Base-by-base conservation (phyloP, 2,113 vertebrate species). In the Trichomycterus rosablanca region DNA sequence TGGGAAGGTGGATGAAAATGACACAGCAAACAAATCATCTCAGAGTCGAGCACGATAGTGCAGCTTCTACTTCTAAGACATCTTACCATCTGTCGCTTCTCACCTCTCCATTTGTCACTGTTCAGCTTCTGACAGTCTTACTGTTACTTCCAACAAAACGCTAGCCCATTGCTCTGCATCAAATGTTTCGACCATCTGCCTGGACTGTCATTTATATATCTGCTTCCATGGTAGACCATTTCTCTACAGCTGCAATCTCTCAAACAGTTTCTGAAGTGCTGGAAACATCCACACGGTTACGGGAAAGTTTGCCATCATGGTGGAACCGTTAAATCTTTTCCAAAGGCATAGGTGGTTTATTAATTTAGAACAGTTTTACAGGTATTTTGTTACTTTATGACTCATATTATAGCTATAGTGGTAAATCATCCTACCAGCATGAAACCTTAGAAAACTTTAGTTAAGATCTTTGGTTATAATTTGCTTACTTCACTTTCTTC, bases 131-230 rank as follows among this genome's bases (percentile, higher is more conserved):
- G 50, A 26, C 19, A 59, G 32, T 44, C 53, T 46, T 28, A 28
- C 44, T 52, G 45, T 44, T 42, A 37, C 35, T 28, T 51, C 37
- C 28, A 46, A 48, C 26, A 43, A 55, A 48, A 57, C 32, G 18
- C 23, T 55, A 62, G 42, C 40, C 56, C 35, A 43, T 1, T 54
- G 55, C 61, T 55, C 56, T 60, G 50, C 68, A 54, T 20, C n/a
- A 65, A 40, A 66, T 35, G 59, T 53, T 61, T 61, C 53, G 9
- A 22, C 53, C 54, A 67, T 59, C 65, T 72, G 65, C 44, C 3
- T 50, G 43, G 44, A 18, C 53, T 53, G 40, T 37, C 60, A 55
- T 59, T 62, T 50, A 53, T 37, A 34, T 44, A 28, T 49, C 65
- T 30, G 39, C 35, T 16, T 43, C 22, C 10, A 40, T 24, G n/a